These are phyloP conservation scores for Lepus timidus DNA, from an alignment of 2,113 vertebrate genomes.

Conservation along the genomic window DNA sequence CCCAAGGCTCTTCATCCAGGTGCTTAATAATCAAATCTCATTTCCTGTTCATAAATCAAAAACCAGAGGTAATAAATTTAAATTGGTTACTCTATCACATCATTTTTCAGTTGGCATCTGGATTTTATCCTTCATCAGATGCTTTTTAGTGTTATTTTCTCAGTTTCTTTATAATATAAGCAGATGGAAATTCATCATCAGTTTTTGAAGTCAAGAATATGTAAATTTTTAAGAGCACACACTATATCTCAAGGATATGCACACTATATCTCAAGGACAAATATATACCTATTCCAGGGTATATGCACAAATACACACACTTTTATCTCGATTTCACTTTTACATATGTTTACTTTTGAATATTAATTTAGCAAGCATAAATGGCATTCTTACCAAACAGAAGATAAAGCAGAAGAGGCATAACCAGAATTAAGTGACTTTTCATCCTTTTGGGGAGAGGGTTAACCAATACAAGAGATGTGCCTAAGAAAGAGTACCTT, in stretches of 20 bases:
- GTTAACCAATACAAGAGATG: neutral
- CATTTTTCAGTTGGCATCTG: slow-evolving; percentile 20
- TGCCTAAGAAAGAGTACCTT: neutral
- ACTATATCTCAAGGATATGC: slow-evolving; percentile 1
- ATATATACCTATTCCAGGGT: neutral
- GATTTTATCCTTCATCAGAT: slow-evolving; percentile 49
- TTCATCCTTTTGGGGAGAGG: neutral
- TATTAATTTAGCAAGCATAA: slow-evolving; percentile 11
- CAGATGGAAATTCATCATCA: neutral
- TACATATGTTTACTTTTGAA: neutral
- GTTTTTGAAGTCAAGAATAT: neutral
- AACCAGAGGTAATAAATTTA: slow-evolving; percentile 51
- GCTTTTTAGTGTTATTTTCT: neutral
- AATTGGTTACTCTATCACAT: neutral
- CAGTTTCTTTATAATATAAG: slow-evolving; percentile 18
- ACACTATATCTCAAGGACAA: neutral
- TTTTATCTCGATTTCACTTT: neutral
- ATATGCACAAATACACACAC: neutral
- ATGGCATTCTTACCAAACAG: neutral
- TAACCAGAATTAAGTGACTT: neutral
- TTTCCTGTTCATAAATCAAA: slow-evolving; percentile 76
- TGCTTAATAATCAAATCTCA: slow-evolving; percentile 32
- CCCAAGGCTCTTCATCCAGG: slow-evolving; percentile 55
- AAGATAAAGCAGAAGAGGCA: neutral
- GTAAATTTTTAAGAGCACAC: neutral